Evolutionary conservation across 2,888 invertebrate species (phyloP).

Genomic region (Synanthedon myopaeformis): DNA sequence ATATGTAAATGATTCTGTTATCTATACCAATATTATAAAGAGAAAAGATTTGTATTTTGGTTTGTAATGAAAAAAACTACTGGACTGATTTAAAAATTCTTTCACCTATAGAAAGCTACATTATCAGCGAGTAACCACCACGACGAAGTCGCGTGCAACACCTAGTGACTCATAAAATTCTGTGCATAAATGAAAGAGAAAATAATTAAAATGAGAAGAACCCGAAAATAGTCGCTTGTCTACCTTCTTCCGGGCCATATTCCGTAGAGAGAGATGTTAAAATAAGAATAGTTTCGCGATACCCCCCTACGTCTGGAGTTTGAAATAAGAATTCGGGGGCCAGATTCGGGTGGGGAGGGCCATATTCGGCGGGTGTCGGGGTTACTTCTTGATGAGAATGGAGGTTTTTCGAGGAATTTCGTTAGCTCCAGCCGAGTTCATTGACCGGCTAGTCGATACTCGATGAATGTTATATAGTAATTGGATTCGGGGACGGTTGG

Average conservation of each 20-base stretch:
- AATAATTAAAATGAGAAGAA: not conserved
- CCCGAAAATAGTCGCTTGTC: not conserved
- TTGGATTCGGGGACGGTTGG: conserved; percentile 23
- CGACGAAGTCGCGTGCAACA: no score
- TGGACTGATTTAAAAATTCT: no score
- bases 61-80: no score
- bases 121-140: no score
- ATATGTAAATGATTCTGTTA: no score
- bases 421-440: conserved; percentile 50
- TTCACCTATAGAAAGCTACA: no score
- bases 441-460: conserved; percentile 60
- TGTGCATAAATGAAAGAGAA: not conserved
- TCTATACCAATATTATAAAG: no score
- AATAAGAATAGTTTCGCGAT: conserved; percentile 70
- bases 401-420: conserved; percentile 67
- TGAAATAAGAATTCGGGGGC: conserved; percentile 67
- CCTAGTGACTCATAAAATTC: no score
- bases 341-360: conserved; percentile 52
- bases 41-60: no score
- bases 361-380: conserved; percentile 57
- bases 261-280: conserved; percentile 69
- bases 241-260: conserved; percentile 68
- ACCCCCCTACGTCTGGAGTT: conserved; percentile 64
- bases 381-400: conserved; percentile 63
- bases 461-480: conserved; percentile 56